A percentile compares a stretch with the other conserved stretches of the same genome.
Conservation (phyloP, 2,113 vertebrate genomes). For the Corythoichthys intestinalis region DNA sequence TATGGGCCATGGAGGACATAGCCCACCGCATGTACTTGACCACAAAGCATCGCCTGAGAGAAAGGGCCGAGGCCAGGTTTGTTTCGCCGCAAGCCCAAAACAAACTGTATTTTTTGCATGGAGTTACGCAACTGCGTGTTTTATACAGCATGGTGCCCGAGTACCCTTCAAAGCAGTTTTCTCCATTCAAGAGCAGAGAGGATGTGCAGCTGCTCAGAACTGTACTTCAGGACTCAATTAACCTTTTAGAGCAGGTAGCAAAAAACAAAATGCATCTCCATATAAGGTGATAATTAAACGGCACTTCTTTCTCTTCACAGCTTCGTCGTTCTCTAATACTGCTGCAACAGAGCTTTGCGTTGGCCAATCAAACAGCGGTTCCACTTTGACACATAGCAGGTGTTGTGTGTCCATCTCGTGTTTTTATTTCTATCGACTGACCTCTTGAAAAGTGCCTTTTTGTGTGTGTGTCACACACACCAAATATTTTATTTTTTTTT, state of each 20-base stretch:
- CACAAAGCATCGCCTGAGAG: conserved; percentile 69
- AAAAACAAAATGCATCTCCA: not conserved
- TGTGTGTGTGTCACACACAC: not conserved
- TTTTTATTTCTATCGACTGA: conserved; percentile 30
- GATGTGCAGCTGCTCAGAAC: conserved; percentile 73
- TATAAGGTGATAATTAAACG: not conserved
- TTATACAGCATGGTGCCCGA: conserved; percentile 52
- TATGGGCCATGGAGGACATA: conserved; percentile 90
- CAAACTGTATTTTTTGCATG: not conserved
- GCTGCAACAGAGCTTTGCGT: conserved; percentile 87
- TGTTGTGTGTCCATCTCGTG: conserved; percentile 16
- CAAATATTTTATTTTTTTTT: conserved; percentile 27
- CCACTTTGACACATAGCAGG: conserved; percentile 17
- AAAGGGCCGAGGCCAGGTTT: conserved; percentile 64
- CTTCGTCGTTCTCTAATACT: conserved; percentile 83
- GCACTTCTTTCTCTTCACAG: conserved; percentile 59
- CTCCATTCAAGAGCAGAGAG: conserved; percentile 41
- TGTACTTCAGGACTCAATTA: conserved; percentile 88
- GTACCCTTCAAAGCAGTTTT: conserved; percentile 34
- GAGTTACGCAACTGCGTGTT: not conserved
- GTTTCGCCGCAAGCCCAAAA: not conserved
- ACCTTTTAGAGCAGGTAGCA: conserved; percentile 86
- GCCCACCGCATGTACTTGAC: conserved; percentile 82
- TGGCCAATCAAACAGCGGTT: conserved; percentile 73
- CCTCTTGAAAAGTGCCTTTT: conserved; percentile 11